These are phyloP conservation scores for Nannoperca australis DNA, from an alignment of 2,797 vertebrate genomes.

Conservation along the genomic window DNA sequence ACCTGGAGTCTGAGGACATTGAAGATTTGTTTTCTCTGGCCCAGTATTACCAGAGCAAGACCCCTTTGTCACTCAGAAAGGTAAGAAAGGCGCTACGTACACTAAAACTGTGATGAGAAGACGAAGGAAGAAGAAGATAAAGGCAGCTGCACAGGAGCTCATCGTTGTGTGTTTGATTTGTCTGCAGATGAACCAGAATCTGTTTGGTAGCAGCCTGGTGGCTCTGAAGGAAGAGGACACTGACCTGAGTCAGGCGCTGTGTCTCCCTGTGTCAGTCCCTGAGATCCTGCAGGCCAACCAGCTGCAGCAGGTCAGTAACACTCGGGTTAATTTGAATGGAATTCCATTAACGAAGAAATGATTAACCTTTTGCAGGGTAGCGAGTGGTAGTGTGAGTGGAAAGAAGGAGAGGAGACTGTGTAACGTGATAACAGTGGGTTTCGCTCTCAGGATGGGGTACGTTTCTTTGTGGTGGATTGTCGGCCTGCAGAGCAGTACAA, in stretches of 20 bases:
- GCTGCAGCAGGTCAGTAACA: constrained; percentile 89
- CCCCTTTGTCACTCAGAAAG: constrained; percentile 96
- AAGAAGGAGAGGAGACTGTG: not conserved
- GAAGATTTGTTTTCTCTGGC: constrained; percentile 97
- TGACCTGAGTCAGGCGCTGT: constrained; percentile 96
- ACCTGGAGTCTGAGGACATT: constrained; percentile 92
- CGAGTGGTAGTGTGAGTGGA: not conserved
- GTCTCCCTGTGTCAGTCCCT: constrained; percentile 94
- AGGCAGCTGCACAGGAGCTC: not conserved
- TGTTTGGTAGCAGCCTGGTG: constrained; percentile 96
- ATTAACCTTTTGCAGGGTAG: not conserved
- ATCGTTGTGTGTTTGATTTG: not conserved
- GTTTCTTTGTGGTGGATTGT: constrained; percentile 99
- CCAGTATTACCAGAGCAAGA: constrained; percentile 97
- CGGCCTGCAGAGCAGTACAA: constrained; percentile 99
- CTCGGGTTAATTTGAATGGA: not conserved
- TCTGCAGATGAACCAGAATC: constrained; percentile 94
- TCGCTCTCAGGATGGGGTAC: constrained; percentile 91
- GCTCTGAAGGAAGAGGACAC: constrained; percentile 96
- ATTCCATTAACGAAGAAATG: not conserved
- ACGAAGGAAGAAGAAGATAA: too few species aligned
- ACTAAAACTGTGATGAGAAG: too few species aligned
- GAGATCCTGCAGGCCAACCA: constrained; percentile 99
- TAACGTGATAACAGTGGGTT: not conserved
- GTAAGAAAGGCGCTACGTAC: constrained; percentile 74